Evolutionary conservation across 2,113 vertebrate genomes (phyloP).

Genomic region (Carettochelys insculpta): DNA sequence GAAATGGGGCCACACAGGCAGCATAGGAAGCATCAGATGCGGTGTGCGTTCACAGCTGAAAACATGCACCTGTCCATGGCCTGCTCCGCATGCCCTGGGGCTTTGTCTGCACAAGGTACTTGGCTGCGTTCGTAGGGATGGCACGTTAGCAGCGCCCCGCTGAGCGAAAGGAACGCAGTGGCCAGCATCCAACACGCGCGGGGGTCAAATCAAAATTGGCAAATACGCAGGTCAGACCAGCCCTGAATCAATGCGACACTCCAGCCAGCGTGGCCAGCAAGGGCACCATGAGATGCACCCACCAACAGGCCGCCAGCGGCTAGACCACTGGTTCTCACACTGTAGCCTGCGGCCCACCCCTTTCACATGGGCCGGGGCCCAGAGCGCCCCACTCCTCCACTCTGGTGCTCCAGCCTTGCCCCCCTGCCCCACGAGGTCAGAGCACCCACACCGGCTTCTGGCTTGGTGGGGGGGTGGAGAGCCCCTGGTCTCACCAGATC

Average conservation of each 20-base stretch:
- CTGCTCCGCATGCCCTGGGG: background rate
- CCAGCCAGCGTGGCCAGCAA: fast-evolving
- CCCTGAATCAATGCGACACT: background rate
- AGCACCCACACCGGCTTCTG: too few species aligned
- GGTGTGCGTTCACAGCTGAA: background rate
- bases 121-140: fast-evolving
- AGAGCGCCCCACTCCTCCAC: too few species aligned
- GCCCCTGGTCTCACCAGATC: too few species aligned
- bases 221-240: background rate
- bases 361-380: too few species aligned
- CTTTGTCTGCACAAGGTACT: background rate
- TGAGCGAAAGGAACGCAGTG: fast-evolving
- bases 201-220: background rate
- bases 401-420: too few species aligned
- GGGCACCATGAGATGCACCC: background rate
- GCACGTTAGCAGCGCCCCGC: fast-evolving
- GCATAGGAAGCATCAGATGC: fast-evolving
- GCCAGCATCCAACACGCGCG: too few species aligned
- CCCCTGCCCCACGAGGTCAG: too few species aligned
- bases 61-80: fast-evolving
- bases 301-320: fast-evolving
- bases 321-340: too few species aligned
- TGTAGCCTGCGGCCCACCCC: too few species aligned
- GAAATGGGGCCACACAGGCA: background rate
- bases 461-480: too few species aligned